These are phyloP conservation scores for Tiliqua scincoides DNA, from an alignment of 2,113 vertebrate species.

Conservation along the genomic window DNA sequence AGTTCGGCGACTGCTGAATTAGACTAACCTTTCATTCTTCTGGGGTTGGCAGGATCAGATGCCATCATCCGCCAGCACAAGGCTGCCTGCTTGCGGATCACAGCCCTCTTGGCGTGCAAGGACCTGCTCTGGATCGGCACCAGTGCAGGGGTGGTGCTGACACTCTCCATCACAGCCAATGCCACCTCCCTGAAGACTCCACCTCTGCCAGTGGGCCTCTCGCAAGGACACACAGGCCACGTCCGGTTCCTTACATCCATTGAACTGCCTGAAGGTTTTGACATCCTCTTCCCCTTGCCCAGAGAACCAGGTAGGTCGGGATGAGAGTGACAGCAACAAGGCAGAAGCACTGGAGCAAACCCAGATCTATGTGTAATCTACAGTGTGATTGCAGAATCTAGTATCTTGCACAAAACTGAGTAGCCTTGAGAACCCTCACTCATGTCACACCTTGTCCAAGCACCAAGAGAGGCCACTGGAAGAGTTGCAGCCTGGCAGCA, in stretches of 20 bases:
- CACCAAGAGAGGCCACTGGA: too few relatives aligned
- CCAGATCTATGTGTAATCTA: neutral
- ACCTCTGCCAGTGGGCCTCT: conserved; percentile 86
- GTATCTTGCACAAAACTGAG: too few relatives aligned
- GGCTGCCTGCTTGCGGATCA: conserved; percentile 95
- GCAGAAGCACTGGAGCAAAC: neutral
- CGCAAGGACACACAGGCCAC: conserved; percentile 96
- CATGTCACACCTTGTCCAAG: too few relatives aligned
- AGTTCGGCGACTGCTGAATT: too few relatives aligned
- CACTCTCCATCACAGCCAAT: conserved; percentile 80
- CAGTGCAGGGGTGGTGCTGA: conserved; percentile 94
- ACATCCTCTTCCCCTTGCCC: conserved; percentile 81
- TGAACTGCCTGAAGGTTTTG: conserved; percentile 90
- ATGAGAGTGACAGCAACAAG: neutral
- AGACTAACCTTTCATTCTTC: neutral
- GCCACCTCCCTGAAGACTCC: conserved; percentile 75
- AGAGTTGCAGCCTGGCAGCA: too few relatives aligned
- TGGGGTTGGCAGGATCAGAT: conserved; percentile 83
- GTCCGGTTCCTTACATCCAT: conserved; percentile 95
- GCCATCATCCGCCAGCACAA: conserved; percentile 99
- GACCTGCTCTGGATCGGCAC: conserved; percentile 97
- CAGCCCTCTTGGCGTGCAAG: conserved; percentile 91
- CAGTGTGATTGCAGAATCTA: neutral
- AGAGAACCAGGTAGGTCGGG: conserved; percentile 67
- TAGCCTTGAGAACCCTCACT: too few relatives aligned